Conservation (phyloP, 2,888 invertebrate species). For the Parnassius mnemosyne region DNA sequence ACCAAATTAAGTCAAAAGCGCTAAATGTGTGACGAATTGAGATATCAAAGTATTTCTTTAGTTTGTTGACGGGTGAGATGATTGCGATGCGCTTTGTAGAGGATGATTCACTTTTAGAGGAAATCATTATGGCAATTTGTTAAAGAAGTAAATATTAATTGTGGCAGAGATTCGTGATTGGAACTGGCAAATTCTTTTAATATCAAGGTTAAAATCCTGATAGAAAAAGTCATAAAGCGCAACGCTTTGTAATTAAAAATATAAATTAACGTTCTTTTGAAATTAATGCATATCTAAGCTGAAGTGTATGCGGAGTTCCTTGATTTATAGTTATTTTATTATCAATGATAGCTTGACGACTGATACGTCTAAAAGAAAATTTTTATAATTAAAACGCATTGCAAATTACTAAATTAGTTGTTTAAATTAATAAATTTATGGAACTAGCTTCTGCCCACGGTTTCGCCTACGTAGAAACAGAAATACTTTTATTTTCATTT, state of each 20-base stretch:
- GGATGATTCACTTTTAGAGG: conserved; percentile 10
- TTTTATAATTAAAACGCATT: too few species aligned
- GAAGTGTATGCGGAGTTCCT: not conserved
- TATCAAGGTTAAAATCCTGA: conserved; percentile 17
- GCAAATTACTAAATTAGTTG: too few species aligned
- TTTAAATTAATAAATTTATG: too few species aligned
- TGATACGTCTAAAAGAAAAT: too few species aligned
- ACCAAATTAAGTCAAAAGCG: conserved; percentile 77
- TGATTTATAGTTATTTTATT: conserved; percentile 1
- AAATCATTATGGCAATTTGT: conserved; percentile 11
- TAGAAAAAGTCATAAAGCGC: not conserved
- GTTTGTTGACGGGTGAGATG: conserved; percentile 51
- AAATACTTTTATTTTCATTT: too few species aligned
- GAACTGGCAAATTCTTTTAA: conserved; percentile 12
- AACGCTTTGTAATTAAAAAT: not conserved
- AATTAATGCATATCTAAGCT: not conserved
- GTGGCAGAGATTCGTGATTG: conserved; percentile 14
- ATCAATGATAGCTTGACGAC: not conserved
- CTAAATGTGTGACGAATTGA: conserved; percentile 77
- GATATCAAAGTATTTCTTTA: conserved; percentile 74
- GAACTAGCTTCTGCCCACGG: too few species aligned
- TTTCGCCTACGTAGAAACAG: too few species aligned
- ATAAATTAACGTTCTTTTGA: not conserved
- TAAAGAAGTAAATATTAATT: conserved; percentile 10
- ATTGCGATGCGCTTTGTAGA: conserved; percentile 29